Base-by-base conservation (phyloP, 1,140 invertebrate species). In the Zaprionus kolodkinae region DNA sequence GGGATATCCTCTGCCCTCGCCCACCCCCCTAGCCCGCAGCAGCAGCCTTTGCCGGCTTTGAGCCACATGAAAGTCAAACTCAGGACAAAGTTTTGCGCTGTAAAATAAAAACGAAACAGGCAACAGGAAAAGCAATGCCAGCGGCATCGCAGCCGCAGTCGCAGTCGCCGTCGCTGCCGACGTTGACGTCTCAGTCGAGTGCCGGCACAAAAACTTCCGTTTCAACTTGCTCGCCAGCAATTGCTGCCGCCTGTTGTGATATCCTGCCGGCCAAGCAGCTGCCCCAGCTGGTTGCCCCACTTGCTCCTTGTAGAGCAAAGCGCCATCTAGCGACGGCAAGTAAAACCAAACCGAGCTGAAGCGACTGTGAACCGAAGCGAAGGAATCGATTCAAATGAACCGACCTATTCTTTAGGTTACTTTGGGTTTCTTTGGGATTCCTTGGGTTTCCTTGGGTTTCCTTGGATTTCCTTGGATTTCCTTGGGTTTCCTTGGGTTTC, bases 201-300 rank as follows among this genome's bases (percentile, higher is more conserved):
- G 61, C 61, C 66, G 75, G 68, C 79, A 76, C 76, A 76, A 82
- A 86, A 82, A 87, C 83, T 87, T 86, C 82, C 82, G 83, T 79
- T 79, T 79, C 78, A 85, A 81, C 65, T 73, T 86, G 76, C 68
- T 50, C 45, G 74, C 83, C 77, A 82, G 78, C 80, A 84, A 84
- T 80, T 84, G 81, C 68, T 59, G 75, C 62, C 74, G 72, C 64
- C 82, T 73, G 59, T 77, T 73, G 74, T 40, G 56, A 61, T 76
- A 60, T 54, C 63, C 71, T 68, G 64, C 38, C 48, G 54, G 48
- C 30, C 61, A 43, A 57, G 56, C 15, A 50, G 3, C 10, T 17
- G 21, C 45, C 17, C 17, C 45, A 25, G 17, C 45, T 17, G 45
- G 3, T 25, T 9, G 45, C 12, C 9, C 45, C 45, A 50, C 15